These are phyloP conservation scores for Sphaerolaimus hirsutus DNA, from an alignment of 2,888 invertebrate species.

Conservation along the genomic window DNA sequence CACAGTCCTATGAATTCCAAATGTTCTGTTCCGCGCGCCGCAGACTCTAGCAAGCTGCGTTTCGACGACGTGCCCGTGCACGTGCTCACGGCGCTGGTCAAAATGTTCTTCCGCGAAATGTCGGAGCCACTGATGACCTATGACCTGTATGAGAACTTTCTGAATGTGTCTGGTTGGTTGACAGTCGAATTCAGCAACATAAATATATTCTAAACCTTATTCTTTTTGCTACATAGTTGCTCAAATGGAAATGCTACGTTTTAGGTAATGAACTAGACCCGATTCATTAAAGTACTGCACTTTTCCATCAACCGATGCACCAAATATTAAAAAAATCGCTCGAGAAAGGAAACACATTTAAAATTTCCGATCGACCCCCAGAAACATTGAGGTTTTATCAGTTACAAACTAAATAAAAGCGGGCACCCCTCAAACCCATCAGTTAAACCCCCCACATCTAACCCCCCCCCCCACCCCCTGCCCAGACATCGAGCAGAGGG, in stretches of 20 bases:
- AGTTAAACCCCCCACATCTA: too few species aligned
- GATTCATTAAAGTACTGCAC: not conserved
- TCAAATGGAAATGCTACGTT: not conserved
- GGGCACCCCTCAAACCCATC: too few species aligned
- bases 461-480: too few species aligned
- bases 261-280: not conserved
- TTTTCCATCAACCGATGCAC: not conserved
- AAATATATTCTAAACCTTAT: conserved; percentile 3
- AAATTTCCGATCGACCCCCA: too few species aligned
- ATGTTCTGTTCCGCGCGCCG: not conserved
- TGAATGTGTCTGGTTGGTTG: conserved; percentile 44
- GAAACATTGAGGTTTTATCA: too few species aligned
- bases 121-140: conserved; percentile 73
- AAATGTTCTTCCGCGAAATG: conserved; percentile 65
- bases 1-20: not conserved
- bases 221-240: conserved; percentile 5
- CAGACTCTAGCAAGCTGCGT: not conserved
- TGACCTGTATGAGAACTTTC: conserved; percentile 77
- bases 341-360: too few species aligned
- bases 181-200: too few species aligned
- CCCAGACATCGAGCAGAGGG: conserved; percentile 49
- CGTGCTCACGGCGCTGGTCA: conserved; percentile 63
- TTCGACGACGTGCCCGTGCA: conserved; percentile 54
- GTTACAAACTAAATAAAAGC: too few species aligned
- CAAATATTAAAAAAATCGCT: too few species aligned